phyloP scores from a whole-genome alignment of 2,113 vertebrate species.

The Microcebus tavaratra region DNA sequence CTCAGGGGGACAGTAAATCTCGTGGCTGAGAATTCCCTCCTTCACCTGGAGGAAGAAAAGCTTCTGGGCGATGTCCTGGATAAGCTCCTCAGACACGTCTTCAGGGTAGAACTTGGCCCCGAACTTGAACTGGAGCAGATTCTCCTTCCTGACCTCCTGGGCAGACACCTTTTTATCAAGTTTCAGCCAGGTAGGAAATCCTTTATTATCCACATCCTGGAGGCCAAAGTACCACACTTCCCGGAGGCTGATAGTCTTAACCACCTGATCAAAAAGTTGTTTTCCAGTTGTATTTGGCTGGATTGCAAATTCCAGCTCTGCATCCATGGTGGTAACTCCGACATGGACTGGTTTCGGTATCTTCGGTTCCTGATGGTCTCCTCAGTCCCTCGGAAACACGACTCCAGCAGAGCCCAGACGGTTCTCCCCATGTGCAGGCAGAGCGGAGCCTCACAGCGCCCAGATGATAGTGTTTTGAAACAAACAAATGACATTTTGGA shows the following conservation, averaged over 20 bases:
- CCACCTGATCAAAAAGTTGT: slow-evolving; percentile 86
- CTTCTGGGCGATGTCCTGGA: slow-evolving; percentile 97
- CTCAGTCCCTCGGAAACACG: too few species aligned
- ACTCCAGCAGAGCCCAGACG: too few species aligned
- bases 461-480: neutral
- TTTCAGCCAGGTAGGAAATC: slow-evolving; percentile 95
- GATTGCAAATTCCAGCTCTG: too few species aligned
- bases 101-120: slow-evolving; percentile 97
- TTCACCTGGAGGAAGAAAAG: slow-evolving; percentile 98
- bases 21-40: slow-evolving; percentile 93
- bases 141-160: slow-evolving; percentile 96
- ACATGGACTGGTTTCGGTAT: too few species aligned
- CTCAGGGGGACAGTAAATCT: slow-evolving; percentile 97
- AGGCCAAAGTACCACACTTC: slow-evolving; percentile 99
- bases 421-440: too few species aligned
- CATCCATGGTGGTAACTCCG: too few species aligned
- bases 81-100: slow-evolving; percentile 95
- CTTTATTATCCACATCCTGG: slow-evolving; percentile 94
- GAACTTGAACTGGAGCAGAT: slow-evolving; percentile 95
- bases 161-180: slow-evolving; percentile 98
- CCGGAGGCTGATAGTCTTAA: slow-evolving; percentile 95
- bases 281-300: too few species aligned
- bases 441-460: too few species aligned
- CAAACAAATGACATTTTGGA: neutral
- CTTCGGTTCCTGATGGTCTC: too few species aligned